Base-by-base conservation (phyloP, 2,888 invertebrate species). In the Ophion obscuratus region DNA sequence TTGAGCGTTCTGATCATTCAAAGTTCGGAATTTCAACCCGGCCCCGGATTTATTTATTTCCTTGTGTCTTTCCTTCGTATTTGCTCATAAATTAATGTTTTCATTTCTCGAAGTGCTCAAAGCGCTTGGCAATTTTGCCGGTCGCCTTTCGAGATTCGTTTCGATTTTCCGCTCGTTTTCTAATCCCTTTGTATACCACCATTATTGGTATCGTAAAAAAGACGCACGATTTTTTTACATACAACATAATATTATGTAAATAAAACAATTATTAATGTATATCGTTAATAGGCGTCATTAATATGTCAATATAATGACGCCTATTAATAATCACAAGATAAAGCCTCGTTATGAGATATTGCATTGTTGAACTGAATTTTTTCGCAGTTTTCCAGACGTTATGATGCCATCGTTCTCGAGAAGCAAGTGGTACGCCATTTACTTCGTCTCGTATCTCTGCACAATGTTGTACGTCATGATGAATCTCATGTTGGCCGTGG, bases 401-500 rank as follows among this genome's bases (percentile, higher is more conserved):
- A 98, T 98, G 98, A 98, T 98, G 98, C 97, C 97, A 6, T 97
- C 98, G 0, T 98, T 98, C 93, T 96, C 97, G 36, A 95, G 95
- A 90, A 97, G 96, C 59, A 97, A 96, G 92, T 97, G 97, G 96
- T 97, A 97, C 91, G 97, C 97, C n/a, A 94, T 97, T 83, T 98
- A 98, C 95, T 98, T 98, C 94, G 96, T 98, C 85, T 96, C 97
- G 7, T 98, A 98, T 94, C 96, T 98, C 88, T 96, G 97, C 88
- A 97, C 97, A 57, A 97, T 97, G 88, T 95, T 98, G 14, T 98
- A 98, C 93, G 97, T 98, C 68, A 96, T 98, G 88, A 98, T 98
- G 98, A 98, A 98, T 94, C 95, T 98, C 97, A 97, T 98, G 96
- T 95, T 98, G 90, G 98, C 98, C 83, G 98, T 98, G 47, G 98